Evolutionary conservation across 2,113 vertebrate genomes (phyloP), one percentile per base, ranked within the genome.

Genomic region (Paramisgurnus dabryanus): DNA sequence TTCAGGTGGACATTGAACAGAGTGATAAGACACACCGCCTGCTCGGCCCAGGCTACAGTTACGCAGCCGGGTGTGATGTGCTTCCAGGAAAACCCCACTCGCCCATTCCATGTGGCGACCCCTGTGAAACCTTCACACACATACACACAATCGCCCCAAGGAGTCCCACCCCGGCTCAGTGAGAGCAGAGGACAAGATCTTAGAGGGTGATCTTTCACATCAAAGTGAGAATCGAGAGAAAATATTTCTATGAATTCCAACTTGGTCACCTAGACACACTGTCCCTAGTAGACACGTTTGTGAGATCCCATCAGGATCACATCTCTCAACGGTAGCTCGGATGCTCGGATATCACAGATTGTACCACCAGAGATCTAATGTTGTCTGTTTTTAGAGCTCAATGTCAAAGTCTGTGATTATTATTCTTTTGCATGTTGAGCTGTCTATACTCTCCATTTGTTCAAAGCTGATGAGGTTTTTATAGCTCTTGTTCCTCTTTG

Each of bases 1-100:
- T 93, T 92, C 92, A 93, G 90, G 91, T 93, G 92, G 90, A 91
- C 81, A 85, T 88, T 89, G 90, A 88, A 88, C 87, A 79, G 89
- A 90, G 89, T 84, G 91, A 92, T 92, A 91, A 92, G 91, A 88
- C 87, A 86, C 87, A 89, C 86, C 83, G 61, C 65, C 68, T 41
- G 84, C 88, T 86, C 83, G 13, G 80, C 86, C 85, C 85, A 76
- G 57, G 87, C 87, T 87, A 88, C 83, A 90, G 87, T 91, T 89
- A 85, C 88, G 88, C 89, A 91, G 87, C 87, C 43, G 84, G 90
- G 89, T 85, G 88, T 88, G 89, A 90, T 90, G 89, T 90, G 88
- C 88, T 90, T 89, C 89, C 90, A 92, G 90, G 92, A 91, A 92
- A 92, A 87, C 88, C 90, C 91, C 86, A 87, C 88, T 89, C 88